Evolutionary conservation across 2,113 vertebrate species (phyloP), one percentile per base, ranked within the genome.

Genomic region (Sinocyclocheilus grahami): DNA sequence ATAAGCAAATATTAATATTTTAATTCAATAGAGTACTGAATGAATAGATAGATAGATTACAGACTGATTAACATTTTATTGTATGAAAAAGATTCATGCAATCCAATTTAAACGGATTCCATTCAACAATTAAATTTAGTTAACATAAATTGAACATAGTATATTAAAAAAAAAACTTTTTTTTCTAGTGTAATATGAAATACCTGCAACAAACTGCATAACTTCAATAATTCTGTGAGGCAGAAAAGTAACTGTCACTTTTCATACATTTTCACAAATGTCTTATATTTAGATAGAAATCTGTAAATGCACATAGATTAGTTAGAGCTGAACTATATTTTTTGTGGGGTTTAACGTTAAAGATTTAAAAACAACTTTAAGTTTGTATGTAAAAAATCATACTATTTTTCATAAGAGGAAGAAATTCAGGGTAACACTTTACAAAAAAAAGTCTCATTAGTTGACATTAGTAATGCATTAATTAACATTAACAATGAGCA

Each of bases 271-370:
- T 20, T 53, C 24, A 58, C 20, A 13, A 79, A 63, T 63, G 37
- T 62, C 39, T 80, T 33, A 51, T 20, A 5, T 65, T 82, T 67
- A 82, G 37, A 7, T 14, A 62, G 5, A 79, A 63, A 82, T 82
- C 62, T 82, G 60, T 51, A 67, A 33, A 69, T 82, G 62, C 62
- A 82, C 51, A 42, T 51, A 82, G 5, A 65, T 46, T 76, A 12
- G 55, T 16, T 3, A 86, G n/a, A 85, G 8, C 27, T 65, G 46
- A 78, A 42, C 16, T 83, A 63, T 60, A 78, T 77, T 22, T 16
- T 14, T 82, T 82, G 24, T 69, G 62, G 0, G 24, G 37, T 24
- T 55, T 63, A 83, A 83, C 12, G 78, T 77, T 69, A 55, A 22
- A 53, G 22, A 74, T 74, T 46, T 71, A 42, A 46, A 12, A 13